Evolutionary conservation across 2,888 invertebrate species (phyloP).

Genomic region (Cyaniris semiargus): DNA sequence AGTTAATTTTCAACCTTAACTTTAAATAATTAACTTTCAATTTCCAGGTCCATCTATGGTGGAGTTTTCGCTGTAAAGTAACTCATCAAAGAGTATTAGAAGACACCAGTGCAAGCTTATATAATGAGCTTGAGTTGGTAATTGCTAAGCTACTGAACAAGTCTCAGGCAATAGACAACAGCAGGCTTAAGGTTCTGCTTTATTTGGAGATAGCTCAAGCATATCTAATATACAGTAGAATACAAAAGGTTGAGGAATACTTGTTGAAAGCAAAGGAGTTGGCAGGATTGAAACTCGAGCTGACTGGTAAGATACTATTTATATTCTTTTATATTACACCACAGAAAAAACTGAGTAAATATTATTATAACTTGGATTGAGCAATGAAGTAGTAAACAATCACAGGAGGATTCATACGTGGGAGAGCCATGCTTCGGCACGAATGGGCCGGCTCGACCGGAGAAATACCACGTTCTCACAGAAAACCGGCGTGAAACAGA

Average conservation of each 20-base stretch:
- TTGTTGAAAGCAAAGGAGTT: conserved; percentile 82
- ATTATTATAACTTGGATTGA: no score
- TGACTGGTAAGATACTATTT: conserved; percentile 79
- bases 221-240: conserved; percentile 86
- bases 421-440: no score
- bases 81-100: conserved; percentile 89
- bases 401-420: no score
- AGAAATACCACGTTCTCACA: no score
- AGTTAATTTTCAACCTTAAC: not conserved
- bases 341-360: no score
- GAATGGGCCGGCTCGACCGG: no score
- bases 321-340: not conserved
- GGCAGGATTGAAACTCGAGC: conserved; percentile 84
- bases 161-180: conserved; percentile 55
- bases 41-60: conserved; percentile 79
- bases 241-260: conserved; percentile 85
- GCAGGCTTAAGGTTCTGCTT: conserved; percentile 65
- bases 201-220: conserved; percentile 82
- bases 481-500: no score
- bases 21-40: not conserved
- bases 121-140: conserved; percentile 78
- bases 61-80: conserved; percentile 86
- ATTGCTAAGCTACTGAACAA: conserved; percentile 69
- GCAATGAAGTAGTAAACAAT: no score
- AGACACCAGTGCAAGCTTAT: conserved; percentile 85